A percentile compares a stretch with the other conserved stretches of the same genome.
These are phyloP conservation scores for Ptychoptera contaminata DNA, from an alignment of 2,888 invertebrate genomes.

Conservation along the genomic window DNA sequence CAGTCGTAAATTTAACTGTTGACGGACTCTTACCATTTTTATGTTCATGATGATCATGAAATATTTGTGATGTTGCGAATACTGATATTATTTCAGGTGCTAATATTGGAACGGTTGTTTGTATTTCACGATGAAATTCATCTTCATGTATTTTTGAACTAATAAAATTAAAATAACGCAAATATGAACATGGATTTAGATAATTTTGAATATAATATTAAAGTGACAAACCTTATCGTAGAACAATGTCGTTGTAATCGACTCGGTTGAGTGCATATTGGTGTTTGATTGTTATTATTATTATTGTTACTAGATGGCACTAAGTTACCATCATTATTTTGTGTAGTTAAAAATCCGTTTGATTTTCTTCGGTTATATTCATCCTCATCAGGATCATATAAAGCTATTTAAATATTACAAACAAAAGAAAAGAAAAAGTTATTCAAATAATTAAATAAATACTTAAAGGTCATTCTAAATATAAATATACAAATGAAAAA, in stretches of 20 bases:
- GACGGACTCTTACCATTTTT: slow-evolving; percentile 8
- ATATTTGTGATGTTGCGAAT: slow-evolving; percentile 31
- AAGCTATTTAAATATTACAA: slow-evolving; percentile 17
- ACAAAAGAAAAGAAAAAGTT: neutral
- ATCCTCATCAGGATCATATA: slow-evolving; percentile 33
- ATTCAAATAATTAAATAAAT: neutral
- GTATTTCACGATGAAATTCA: slow-evolving; percentile 30
- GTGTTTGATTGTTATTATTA: slow-evolving; percentile 13
- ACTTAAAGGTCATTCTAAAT: neutral
- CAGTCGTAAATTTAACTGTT: slow-evolving; percentile 24
- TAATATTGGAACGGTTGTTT: slow-evolving; percentile 29
- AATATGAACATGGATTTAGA: too few species aligned
- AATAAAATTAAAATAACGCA: slow-evolving; percentile 13
- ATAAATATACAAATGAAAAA: slow-evolving; percentile 1
- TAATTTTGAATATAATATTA: neutral
- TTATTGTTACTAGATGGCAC: slow-evolving; percentile 24
- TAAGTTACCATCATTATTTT: slow-evolving; percentile 10
- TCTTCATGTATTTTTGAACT: slow-evolving; percentile 29
- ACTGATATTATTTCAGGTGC: slow-evolving; percentile 31
- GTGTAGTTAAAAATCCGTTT: slow-evolving; percentile 17
- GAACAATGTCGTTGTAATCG: slow-evolving; percentile 19
- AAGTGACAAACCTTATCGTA: slow-evolving; percentile 11
- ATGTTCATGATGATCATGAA: slow-evolving; percentile 30
- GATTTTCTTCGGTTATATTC: slow-evolving; percentile 23
- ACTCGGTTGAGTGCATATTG: slow-evolving; percentile 25